These are phyloP conservation scores for Fistularia tabacaria DNA, from an alignment of 2,797 vertebrate genomes.

Conservation along the genomic window DNA sequence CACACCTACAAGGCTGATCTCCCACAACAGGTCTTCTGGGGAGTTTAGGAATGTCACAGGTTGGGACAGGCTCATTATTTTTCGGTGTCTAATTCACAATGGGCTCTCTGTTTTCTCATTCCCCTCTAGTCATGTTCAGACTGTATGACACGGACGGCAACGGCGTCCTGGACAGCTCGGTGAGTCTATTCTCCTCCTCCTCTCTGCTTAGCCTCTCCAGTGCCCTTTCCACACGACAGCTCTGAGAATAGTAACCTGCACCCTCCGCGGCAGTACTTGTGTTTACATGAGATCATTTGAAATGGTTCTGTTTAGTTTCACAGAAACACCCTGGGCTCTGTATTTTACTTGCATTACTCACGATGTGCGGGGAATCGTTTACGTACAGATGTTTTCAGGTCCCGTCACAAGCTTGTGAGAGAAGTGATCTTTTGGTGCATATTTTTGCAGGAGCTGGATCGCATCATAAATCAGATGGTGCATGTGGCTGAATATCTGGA, in stretches of 20 bases:
- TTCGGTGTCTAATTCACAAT: slow-evolving; percentile 30
- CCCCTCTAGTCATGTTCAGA: slow-evolving; percentile 88
- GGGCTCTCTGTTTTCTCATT: slow-evolving; percentile 47
- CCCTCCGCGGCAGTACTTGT: slow-evolving; percentile 3
- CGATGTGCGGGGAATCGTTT: too few species aligned
- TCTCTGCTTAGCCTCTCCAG: background rate
- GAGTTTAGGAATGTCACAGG: slow-evolving; percentile 9
- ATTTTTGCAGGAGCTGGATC: slow-evolving; percentile 82
- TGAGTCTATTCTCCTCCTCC: slow-evolving; percentile 65
- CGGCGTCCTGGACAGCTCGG: slow-evolving; percentile 88
- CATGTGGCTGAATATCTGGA: slow-evolving; percentile 93
- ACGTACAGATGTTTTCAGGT: background rate
- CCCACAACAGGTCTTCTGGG: slow-evolving; percentile 27
- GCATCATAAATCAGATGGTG: slow-evolving; percentile 94
- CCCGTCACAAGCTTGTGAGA: background rate
- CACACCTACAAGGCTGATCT: slow-evolving; percentile 40
- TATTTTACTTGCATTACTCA: too few species aligned
- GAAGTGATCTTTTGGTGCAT: background rate
- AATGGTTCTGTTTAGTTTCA: slow-evolving; percentile 15
- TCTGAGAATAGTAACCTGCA: slow-evolving; percentile 31
- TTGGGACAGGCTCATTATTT: slow-evolving; percentile 22
- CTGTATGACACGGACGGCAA: slow-evolving; percentile 93
- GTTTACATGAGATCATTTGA: slow-evolving; percentile 35
- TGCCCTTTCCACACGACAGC: slow-evolving; percentile 1
- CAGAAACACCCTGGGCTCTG: too few species aligned